Conservation (phyloP, 2,797 vertebrate genomes). For the Furcifer pardalis region DNA sequence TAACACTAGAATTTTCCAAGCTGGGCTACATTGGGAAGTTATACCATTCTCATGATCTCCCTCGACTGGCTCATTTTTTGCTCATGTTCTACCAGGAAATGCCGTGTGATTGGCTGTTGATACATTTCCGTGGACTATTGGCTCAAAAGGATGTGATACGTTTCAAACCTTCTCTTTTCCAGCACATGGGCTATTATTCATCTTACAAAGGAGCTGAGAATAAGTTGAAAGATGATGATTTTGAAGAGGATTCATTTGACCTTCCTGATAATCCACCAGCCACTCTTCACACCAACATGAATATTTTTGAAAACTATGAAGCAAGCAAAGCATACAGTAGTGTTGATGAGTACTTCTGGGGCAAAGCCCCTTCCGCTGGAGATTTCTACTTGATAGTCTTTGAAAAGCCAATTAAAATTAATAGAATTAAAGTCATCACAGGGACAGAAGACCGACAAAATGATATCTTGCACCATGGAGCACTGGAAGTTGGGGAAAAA, state of each 20-base stretch:
- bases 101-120: slow-evolving; percentile 98
- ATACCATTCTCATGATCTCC: slow-evolving; percentile 94
- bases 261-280: slow-evolving; percentile 97
- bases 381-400: slow-evolving; percentile 92
- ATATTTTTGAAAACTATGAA: slow-evolving; percentile 95
- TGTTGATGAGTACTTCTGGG: slow-evolving; percentile 96
- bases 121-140: slow-evolving; percentile 92
- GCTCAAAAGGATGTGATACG: slow-evolving; percentile 97
- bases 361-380: slow-evolving; percentile 89
- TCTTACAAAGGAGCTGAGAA: slow-evolving; percentile 97
- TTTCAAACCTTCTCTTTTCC: slow-evolving; percentile 97
- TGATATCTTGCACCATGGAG: slow-evolving; percentile 92
- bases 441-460: slow-evolving; percentile 95
- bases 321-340: slow-evolving; percentile 93
- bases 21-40: slow-evolving; percentile 98
- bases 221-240: slow-evolving; percentile 97
- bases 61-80: slow-evolving; percentile 93
- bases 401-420: slow-evolving; percentile 89
- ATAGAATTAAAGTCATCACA: slow-evolving; percentile 91
- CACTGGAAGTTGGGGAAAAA: slow-evolving; percentile 91
- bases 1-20: slow-evolving; percentile 98
- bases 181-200: slow-evolving; percentile 99
- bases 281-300: slow-evolving; percentile 92
- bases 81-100: slow-evolving; percentile 99
- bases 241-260: slow-evolving; percentile 94